Evolutionary conservation across 2,113 vertebrate species (phyloP), one percentile per base, ranked within the genome.

Genomic region (Scatophagus argus): DNA sequence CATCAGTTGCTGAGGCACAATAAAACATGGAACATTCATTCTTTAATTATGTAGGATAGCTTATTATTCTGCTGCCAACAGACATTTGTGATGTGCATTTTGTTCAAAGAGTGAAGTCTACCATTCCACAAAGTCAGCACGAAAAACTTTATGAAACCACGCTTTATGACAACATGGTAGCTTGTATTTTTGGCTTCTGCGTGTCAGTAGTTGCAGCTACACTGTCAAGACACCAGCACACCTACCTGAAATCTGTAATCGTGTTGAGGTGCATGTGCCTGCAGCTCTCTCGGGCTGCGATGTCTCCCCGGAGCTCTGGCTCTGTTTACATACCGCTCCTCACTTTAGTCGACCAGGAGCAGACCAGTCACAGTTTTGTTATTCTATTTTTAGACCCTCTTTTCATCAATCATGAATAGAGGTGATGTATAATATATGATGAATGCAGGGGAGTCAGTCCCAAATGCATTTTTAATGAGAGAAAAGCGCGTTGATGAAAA

Each of bases 331-430:
- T 73, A 67, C 43, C 29, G 19, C 52, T 71, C 29, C 58, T 73
- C 14, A 25, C 66, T 47, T 78, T 63, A 52, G 58, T 25, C 39
- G 13, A 54, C 63, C 49, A 78, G 58, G 51, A 51, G 14, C 61
- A 67, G 60, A 83, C 59, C 78, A 63, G 80, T 59, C 62, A 77
- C 79, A 69, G 74, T 86, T 91, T 91, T 92, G 87, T 91, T 90
- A 19, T 78, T 80, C 84, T 93, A 91, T 94, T 91, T 94, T 89
- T 93, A 89, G 87, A 64, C 34, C 34, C 34, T 49, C 41, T 51
- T 89, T 93, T 92, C 87, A 93, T 94, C 79, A 91, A 91, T 94
- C 87, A 92, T 93, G 84, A 87, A 92, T 92, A 75, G 74, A 73
- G 74, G 68, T 81, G 76, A 90, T 92, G 87, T 92, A 92, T 94